These are phyloP conservation scores for Pholis gunnellus DNA, from an alignment of 2,113 vertebrate species.

Conservation along the genomic window DNA sequence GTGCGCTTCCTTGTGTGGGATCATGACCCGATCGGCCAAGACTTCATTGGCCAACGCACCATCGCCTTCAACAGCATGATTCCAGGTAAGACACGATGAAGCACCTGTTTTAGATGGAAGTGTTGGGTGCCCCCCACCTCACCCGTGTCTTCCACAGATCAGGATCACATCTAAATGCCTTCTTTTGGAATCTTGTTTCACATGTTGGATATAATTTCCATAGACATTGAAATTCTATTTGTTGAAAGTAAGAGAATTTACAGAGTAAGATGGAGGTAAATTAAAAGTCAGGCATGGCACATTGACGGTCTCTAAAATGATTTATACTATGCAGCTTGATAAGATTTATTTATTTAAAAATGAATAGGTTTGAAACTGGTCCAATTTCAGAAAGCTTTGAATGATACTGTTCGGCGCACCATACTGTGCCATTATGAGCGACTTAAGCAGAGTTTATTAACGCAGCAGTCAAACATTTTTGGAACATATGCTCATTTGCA, in stretches of 20 bases:
- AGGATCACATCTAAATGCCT: not conserved
- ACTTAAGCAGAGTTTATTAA: not conserved
- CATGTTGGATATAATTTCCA: not conserved
- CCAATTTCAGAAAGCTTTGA: not conserved
- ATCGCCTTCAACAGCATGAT: constrained; percentile 96
- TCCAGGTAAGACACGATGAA: constrained; percentile 85
- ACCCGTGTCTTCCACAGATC: not conserved
- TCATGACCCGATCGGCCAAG: constrained; percentile 96
- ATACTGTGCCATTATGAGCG: too few species aligned
- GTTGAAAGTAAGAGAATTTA: not conserved
- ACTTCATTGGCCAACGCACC: constrained; percentile 97
- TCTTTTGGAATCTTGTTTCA: not conserved
- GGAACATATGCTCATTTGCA: not conserved
- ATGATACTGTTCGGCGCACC: too few species aligned
- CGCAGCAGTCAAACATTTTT: not conserved
- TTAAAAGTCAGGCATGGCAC: not conserved
- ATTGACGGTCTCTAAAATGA: not conserved
- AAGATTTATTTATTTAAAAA: not conserved
- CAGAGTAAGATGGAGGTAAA: not conserved
- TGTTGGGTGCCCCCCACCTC: too few species aligned
- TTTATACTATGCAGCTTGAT: not conserved
- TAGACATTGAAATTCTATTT: not conserved
- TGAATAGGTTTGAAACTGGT: not conserved
- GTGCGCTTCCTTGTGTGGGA: constrained; percentile 98
- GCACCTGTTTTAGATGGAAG: not conserved